Evolutionary conservation across 2,797 vertebrate species (phyloP), one percentile per base, ranked within the genome.

Genomic region (Echeneis naucrates): DNA sequence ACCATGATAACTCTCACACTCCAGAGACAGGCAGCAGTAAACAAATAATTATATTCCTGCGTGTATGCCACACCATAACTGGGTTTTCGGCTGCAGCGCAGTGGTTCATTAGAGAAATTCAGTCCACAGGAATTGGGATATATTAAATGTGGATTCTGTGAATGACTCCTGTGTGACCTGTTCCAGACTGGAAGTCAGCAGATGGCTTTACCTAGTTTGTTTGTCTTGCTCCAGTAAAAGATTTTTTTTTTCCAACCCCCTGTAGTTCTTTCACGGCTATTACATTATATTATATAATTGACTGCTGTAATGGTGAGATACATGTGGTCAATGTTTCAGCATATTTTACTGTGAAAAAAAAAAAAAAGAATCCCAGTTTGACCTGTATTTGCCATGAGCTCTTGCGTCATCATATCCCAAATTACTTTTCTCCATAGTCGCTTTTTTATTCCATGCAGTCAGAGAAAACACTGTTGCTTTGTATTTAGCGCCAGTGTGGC

Each of bases 401-500:
- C 33, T 21, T 37, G 53, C 54, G 45, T 68, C 59, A 63, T 77
- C n/a, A 26, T 55, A 57, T 66, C 42, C 72, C 53, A 81, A 67
- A 81, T 85, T 21, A 56, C 69, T 74, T 75, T 65, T 56, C 40
- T 55, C 38, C 32, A 11, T 47, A 51, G 75, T 69, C n/a, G 40
- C 48, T 61, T 81, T 81, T 80, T 81, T 68, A 78, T 81, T 80
- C 21, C 45, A 30, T 68, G 63, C 52, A 79, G 75, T 77, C 70
- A 50, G 72, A 56, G 37, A 52, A 74, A 81, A 78, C 66, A 38
- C 77, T 72, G 68, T 84, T 79, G 75, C 86, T 83, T 81, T 88
- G 91, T 89, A 64, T 88, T 85, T 59, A 47, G 66, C 70, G 82
- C 81, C 85, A 83, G 65, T 59, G 86, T 91, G 87, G 88, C 93